Conservation (phyloP, 2,888 invertebrate species). For the Spatulosminthurus flaviceps region DNA sequence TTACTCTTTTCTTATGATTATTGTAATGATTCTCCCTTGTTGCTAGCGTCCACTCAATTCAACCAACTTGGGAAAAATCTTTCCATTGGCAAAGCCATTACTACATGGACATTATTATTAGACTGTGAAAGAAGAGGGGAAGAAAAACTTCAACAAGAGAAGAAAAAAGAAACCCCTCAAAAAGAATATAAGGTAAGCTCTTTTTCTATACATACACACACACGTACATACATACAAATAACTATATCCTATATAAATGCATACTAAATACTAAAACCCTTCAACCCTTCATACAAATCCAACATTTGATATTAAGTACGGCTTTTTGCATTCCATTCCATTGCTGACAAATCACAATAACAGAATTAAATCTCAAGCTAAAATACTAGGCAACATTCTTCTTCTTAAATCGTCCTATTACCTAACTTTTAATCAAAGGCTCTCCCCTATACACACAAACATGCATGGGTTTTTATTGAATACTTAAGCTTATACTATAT, state of each 20-base stretch:
- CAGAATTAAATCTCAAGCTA: conserved; percentile 10
- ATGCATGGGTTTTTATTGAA: neutral
- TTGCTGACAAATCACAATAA: conserved; percentile 9
- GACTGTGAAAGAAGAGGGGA: neutral
- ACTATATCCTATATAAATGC: neutral
- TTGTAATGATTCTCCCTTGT: conserved; percentile 21
- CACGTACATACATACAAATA: too few species aligned
- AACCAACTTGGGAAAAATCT: conserved; percentile 9
- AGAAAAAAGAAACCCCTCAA: too few species aligned
- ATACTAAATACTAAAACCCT: too few species aligned
- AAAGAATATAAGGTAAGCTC: conserved; percentile 20
- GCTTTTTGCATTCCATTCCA: too few species aligned
- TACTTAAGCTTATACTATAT: neutral
- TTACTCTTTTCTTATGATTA: conserved; percentile 1
- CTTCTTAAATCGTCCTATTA: too few species aligned
- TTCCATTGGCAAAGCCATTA: conserved; percentile 7
- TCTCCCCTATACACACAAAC: too few species aligned
- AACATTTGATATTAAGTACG: conserved; percentile 1
- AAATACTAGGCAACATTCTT: too few species aligned
- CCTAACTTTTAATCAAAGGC: neutral
- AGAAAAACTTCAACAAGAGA: conserved; percentile 34
- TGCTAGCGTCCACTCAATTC: conserved; percentile 27
- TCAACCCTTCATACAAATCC: neutral
- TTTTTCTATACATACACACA: too few species aligned
- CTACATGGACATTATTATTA: neutral